Conservation (phyloP, 2,113 vertebrate genomes). For the Caranx ignobilis region DNA sequence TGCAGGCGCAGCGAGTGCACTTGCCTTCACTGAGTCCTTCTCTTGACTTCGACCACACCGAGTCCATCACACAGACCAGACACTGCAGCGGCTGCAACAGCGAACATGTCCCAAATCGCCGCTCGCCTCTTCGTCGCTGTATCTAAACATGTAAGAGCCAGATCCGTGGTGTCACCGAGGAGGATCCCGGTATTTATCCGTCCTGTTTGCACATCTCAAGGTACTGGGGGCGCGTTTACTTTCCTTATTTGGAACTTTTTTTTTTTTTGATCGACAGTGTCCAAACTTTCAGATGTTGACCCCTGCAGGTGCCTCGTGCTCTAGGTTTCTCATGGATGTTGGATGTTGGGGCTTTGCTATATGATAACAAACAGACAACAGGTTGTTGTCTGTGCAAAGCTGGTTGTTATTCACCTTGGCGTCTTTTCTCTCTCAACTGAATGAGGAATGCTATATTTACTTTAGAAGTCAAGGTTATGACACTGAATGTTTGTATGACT, state of each 20-base stretch:
- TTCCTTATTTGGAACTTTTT: background rate
- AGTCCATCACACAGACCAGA: background rate
- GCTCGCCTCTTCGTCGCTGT: slow-evolving; percentile 58
- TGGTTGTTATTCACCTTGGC: background rate
- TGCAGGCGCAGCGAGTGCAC: slow-evolving; percentile 24
- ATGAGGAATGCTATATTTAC: no score
- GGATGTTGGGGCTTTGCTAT: background rate
- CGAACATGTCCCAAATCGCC: slow-evolving; percentile 79
- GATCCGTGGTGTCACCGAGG: slow-evolving; percentile 30
- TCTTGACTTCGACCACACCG: slow-evolving; percentile 40
- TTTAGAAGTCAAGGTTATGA: no score
- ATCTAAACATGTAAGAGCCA: slow-evolving; percentile 40
- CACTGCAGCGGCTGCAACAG: slow-evolving; percentile 1
- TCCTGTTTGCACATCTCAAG: slow-evolving; percentile 66
- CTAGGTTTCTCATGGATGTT: background rate
- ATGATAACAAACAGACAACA: background rate
- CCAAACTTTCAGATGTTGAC: background rate
- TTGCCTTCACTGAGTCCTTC: slow-evolving; percentile 12
- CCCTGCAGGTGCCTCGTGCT: slow-evolving; percentile 25
- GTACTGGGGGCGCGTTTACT: slow-evolving; percentile 56
- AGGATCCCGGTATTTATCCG: slow-evolving; percentile 55
- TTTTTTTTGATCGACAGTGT: background rate
- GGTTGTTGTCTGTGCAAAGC: background rate
- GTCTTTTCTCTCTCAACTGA: no score
- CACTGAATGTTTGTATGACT: no score